phyloP scores from a whole-genome alignment of 2,113 vertebrate genomes.

The Bagarius yarrelli region DNA sequence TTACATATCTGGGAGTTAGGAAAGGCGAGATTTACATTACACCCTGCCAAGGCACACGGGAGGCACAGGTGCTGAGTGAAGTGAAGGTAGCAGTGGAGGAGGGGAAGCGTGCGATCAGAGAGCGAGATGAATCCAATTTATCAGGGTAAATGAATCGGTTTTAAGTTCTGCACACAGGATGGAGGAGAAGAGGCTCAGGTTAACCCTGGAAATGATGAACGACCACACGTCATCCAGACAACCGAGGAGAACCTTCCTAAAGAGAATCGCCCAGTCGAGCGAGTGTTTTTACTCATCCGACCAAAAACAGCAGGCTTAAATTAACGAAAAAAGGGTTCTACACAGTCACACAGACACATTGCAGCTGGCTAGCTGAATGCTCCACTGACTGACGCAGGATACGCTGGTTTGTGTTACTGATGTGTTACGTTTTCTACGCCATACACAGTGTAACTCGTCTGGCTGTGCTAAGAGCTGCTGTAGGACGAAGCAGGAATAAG shows the following conservation, averaged over 20 bases:
- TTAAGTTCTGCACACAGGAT: constrained; percentile 28
- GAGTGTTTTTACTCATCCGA: constrained; percentile 15
- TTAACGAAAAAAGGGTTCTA: neutral
- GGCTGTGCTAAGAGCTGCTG: neutral
- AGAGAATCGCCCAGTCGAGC: neutral
- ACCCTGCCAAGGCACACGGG: constrained; percentile 25
- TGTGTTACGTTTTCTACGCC: neutral
- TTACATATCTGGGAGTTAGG: constrained; percentile 52
- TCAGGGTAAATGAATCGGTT: constrained; percentile 50
- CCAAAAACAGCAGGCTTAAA: constrained; percentile 22
- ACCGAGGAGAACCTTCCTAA: constrained; percentile 11
- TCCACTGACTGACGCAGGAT: neutral
- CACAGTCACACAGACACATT: neutral
- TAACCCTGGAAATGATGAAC: constrained; percentile 50
- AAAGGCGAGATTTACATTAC: constrained; percentile 45
- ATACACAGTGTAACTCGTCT: neutral
- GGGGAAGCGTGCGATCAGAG: constrained; percentile 37
- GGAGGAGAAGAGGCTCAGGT: neutral
- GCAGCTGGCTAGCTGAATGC: neutral
- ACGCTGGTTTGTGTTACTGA: constrained; percentile 12
- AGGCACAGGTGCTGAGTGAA: constrained; percentile 45
- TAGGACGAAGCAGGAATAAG: neutral
- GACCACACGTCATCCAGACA: neutral
- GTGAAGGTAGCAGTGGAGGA: constrained; percentile 29
- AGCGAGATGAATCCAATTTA: constrained; percentile 52